Base-by-base conservation (phyloP, 2,113 vertebrate species). In the Pseudolaguvia tuberculata region DNA sequence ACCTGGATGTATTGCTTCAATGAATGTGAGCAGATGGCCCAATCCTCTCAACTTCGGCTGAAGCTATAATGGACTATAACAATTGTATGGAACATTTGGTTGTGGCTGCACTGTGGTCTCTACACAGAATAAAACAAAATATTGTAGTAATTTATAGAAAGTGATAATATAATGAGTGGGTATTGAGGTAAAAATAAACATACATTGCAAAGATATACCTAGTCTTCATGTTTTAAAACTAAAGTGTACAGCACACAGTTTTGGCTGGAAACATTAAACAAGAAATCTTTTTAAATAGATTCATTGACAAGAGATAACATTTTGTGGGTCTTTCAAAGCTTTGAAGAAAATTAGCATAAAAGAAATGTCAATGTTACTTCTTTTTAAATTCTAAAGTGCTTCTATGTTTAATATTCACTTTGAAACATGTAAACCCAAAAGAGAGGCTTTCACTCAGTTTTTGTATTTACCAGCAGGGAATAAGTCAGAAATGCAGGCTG, bases 31-130 rank as follows among this genome's bases (percentile, higher is more conserved):
- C 70, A 61, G 63, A 61, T 73, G 53, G 53, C 53, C 48, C 25
- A 67, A 48, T 67, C 65, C 29, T 51, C 29, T 50, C 17, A 21
- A 59, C 55, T 53, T 31, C 29, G 18, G 39, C 9, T 62, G 23
- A 62, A 45, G 35, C 18, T 51, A 48, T 67, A 23, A 70, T 62
- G 50, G 73, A 76, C 61, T 77, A 68, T 65, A 70, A 74, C 73
- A 58, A 68, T 67, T 77, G 35, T 58, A 17, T 74, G 25, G 76
- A 82, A 83, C 65, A 78, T 79, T 86, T 82, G 73, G 45, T 78
- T 68, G 76, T 75, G 56, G 63, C 74, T 57, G 15, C 80, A 78
- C 47, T 70, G 53, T 29, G 68, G 50, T 67, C 48, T 50, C 66
- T 76, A 78, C 67, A 55, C 35, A n/a, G 51, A 13, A 35, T 27